Evolutionary conservation across 1,140 invertebrate species (phyloP).

Genomic region (Aleiodes sp.): DNA sequence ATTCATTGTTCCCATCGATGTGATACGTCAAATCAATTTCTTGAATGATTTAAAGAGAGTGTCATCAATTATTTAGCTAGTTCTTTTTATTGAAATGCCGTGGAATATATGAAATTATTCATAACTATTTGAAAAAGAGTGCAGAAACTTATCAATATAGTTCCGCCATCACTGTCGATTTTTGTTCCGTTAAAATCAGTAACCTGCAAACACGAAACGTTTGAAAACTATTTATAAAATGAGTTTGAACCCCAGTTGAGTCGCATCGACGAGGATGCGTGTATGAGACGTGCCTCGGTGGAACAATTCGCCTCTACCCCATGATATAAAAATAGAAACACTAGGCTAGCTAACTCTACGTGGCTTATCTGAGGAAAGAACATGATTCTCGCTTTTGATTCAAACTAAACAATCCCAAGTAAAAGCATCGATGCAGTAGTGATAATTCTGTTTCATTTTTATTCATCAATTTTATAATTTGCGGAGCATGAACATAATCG

Average conservation of each 20-base stretch:
- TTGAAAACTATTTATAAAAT: constrained; percentile 59
- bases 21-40: no score
- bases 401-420: no score
- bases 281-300: constrained; percentile 37
- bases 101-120: no score
- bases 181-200: neutral
- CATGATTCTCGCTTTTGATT: neutral
- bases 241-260: constrained; percentile 56
- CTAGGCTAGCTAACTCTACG: constrained; percentile 54
- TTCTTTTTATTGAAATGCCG: no score
- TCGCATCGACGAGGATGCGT: constrained; percentile 54
- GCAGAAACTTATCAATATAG: neutral
- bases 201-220: neutral
- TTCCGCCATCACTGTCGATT: neutral
- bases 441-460: no score
- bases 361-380: constrained; percentile 45
- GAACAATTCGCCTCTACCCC: constrained; percentile 61
- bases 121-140: no score
- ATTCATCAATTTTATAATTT: no score
- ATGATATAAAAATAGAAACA: constrained; percentile 66
- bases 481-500: neutral
- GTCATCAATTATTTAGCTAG: no score
- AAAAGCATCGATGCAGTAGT: no score
- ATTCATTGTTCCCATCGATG: no score
- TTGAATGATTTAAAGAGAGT: no score